phyloP scores from a whole-genome alignment of 2,888 invertebrate species.

The Drosophila anomalata region DNA sequence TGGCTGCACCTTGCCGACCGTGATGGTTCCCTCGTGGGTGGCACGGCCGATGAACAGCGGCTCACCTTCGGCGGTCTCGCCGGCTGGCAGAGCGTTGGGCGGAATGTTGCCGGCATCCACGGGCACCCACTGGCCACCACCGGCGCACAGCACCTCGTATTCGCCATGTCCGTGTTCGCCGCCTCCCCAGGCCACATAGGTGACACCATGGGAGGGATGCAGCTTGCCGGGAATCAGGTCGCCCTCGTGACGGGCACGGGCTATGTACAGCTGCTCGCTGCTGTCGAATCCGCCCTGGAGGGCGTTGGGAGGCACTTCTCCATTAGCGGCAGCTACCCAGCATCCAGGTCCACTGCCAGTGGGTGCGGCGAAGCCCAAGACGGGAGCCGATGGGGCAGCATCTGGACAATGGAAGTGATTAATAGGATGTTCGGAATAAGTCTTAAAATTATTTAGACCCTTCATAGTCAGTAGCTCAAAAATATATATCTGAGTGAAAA shows the following conservation, averaged over 20 bases:
- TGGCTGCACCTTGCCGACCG: conserved; percentile 93
- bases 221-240: conserved; percentile 92
- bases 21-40: conserved; percentile 90
- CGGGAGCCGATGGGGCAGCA: conserved; percentile 55
- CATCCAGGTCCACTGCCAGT: conserved; percentile 82
- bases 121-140: conserved; percentile 88
- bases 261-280: conserved; percentile 86
- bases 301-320: conserved; percentile 89
- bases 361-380: conserved; percentile 73
- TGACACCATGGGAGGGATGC: conserved; percentile 87
- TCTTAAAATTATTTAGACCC: no score
- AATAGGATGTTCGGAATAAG: background rate
- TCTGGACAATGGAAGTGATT: conserved; percentile 63
- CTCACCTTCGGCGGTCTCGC: conserved; percentile 91
- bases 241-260: conserved; percentile 89
- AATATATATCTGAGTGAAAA: no score
- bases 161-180: conserved; percentile 87
- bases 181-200: conserved; percentile 92
- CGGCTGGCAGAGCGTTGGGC: conserved; percentile 89
- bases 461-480: no score
- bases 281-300: conserved; percentile 87
- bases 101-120: conserved; percentile 88
- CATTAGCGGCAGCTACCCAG: conserved; percentile 87
- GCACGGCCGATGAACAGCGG: conserved; percentile 91
- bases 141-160: conserved; percentile 89